These are phyloP conservation scores for Trachops cirrhosus DNA, from an alignment of 2,797 vertebrate species.

Conservation along the genomic window DNA sequence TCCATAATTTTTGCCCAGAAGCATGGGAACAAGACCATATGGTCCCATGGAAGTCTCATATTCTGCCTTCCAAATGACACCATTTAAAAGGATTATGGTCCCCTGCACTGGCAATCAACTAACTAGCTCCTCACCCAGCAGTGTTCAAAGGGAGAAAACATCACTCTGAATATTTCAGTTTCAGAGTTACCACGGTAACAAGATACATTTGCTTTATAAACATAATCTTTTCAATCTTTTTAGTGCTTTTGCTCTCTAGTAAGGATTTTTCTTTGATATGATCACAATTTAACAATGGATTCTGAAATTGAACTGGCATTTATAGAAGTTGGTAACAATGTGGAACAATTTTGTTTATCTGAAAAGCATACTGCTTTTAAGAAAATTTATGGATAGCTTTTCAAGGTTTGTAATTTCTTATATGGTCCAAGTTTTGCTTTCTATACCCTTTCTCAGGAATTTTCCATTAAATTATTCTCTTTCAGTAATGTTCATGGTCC, in stretches of 20 bases:
- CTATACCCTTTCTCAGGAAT: slow-evolving; percentile 54
- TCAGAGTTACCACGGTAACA: slow-evolving; percentile 67
- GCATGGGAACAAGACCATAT: not conserved
- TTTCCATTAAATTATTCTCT: slow-evolving; percentile 69
- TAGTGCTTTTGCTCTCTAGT: slow-evolving; percentile 72
- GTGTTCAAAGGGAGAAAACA: not conserved
- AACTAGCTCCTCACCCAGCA: slow-evolving; percentile 43
- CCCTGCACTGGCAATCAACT: slow-evolving; percentile 57
- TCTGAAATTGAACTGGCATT: slow-evolving; percentile 71
- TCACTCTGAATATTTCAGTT: slow-evolving; percentile 37
- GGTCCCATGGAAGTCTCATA: not conserved
- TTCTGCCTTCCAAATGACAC: slow-evolving; percentile 47
- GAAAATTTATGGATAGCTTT: slow-evolving; percentile 74
- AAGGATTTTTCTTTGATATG: slow-evolving; percentile 70
- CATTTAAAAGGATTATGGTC: slow-evolving; percentile 46
- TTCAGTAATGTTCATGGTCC: slow-evolving; percentile 49
- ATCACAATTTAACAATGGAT: slow-evolving; percentile 79
- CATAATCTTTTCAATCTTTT: slow-evolving; percentile 66
- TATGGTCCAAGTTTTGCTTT: slow-evolving; percentile 65
- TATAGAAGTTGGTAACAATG: slow-evolving; percentile 70
- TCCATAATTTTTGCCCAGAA: slow-evolving; percentile 18
- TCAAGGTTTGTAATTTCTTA: slow-evolving; percentile 76
- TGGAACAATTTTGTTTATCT: slow-evolving; percentile 77
- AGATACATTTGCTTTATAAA: slow-evolving; percentile 73
- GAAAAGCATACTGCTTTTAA: slow-evolving; percentile 68